A percentile compares a stretch with the other conserved stretches of the same genome.
Evolutionary conservation across 2,888 invertebrate genomes (phyloP).

Genomic region (Seira sanloemensis): DNA sequence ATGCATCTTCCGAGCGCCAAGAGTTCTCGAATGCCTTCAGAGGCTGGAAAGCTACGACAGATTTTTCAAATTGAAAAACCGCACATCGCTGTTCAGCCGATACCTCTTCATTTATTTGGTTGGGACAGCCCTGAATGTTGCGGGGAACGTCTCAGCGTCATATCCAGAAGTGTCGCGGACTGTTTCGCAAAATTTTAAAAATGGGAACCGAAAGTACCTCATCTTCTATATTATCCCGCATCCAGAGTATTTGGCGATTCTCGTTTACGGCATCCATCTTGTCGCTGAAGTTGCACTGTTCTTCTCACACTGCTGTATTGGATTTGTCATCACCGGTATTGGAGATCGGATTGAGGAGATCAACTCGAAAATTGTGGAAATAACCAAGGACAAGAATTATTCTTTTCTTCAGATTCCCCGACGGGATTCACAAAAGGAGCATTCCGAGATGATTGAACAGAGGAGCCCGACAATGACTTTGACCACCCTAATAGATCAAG

Average conservation of each 20-base stretch:
- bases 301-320: slow-evolving; percentile 49
- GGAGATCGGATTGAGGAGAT: slow-evolving; percentile 37
- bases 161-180: slow-evolving; percentile 17
- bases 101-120: slow-evolving; percentile 39
- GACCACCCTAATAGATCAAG: too few species aligned
- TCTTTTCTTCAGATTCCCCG: slow-evolving; percentile 3
- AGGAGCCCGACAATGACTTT: too few species aligned
- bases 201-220: background rate
- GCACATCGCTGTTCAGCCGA: slow-evolving; percentile 36
- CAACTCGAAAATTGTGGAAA: background rate
- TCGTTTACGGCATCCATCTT: slow-evolving; percentile 31
- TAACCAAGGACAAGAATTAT: background rate
- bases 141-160: slow-evolving; percentile 51
- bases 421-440: too few species aligned
- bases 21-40: slow-evolving; percentile 37
- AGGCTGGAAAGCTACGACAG: slow-evolving; percentile 32
- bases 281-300: slow-evolving; percentile 50
- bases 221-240: slow-evolving; percentile 38
- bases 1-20: slow-evolving; percentile 40
- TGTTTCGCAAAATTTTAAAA: background rate
- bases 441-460: too few species aligned
- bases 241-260: background rate
- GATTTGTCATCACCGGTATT: slow-evolving; percentile 48
- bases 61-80: slow-evolving; percentile 29
- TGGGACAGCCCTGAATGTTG: slow-evolving; percentile 41